These are phyloP conservation scores for Drosophila parvula DNA, from an alignment of 1,140 invertebrate species.

Conservation along the genomic window DNA sequence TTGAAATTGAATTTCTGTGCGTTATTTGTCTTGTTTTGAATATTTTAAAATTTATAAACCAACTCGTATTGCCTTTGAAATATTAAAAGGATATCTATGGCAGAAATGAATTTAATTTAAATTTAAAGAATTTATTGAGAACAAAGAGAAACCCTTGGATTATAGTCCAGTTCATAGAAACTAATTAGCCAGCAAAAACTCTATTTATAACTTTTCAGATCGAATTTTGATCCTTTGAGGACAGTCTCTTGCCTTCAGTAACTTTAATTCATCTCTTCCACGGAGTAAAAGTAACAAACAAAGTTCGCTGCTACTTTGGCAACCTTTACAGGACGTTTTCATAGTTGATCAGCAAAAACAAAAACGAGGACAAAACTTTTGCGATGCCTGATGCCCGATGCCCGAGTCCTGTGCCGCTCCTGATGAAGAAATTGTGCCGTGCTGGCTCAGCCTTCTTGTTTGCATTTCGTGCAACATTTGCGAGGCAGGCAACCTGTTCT, in stretches of 20 bases:
- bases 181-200: slow-evolving; percentile 3
- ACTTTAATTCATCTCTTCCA: not conserved
- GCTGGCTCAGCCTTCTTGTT: slow-evolving; percentile 50
- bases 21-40: no score
- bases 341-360: slow-evolving; percentile 36
- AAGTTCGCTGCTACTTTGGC: slow-evolving; percentile 9
- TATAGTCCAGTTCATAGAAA: not conserved
- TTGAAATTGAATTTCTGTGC: not conserved
- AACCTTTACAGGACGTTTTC: slow-evolving; percentile 42
- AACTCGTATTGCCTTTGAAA: no score
- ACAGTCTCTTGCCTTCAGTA: not conserved
- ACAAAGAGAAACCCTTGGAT: no score
- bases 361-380: slow-evolving; percentile 20
- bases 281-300: not conserved
- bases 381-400: slow-evolving; percentile 27
- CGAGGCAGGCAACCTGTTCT: slow-evolving; percentile 40
- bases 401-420: slow-evolving; percentile 16
- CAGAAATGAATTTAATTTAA: no score
- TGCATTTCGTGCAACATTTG: slow-evolving; percentile 79
- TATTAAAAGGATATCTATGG: no score
- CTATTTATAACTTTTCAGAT: slow-evolving; percentile 3
- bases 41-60: no score
- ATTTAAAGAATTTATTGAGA: no score
- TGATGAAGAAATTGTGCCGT: slow-evolving; percentile 63
- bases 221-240: not conserved